These are phyloP conservation scores for Andrena praecox DNA, from an alignment of 2,888 invertebrate genomes.

Conservation along the genomic window DNA sequence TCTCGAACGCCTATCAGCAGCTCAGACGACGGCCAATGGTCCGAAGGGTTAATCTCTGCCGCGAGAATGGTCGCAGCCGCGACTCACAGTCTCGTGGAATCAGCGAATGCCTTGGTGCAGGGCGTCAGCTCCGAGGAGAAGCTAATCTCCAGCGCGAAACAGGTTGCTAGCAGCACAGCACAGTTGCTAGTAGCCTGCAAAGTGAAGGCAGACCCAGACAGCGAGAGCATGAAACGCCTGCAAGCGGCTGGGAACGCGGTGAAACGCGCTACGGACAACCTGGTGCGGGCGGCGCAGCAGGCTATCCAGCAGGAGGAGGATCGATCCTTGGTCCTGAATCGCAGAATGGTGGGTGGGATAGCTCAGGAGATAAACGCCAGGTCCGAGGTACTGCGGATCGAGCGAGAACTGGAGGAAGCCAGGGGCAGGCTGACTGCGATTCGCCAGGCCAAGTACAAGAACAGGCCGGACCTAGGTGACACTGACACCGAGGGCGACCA, in stretches of 20 bases:
- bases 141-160: constrained; percentile 97
- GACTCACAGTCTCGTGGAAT: constrained; percentile 98
- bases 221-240: constrained; percentile 95
- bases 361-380: constrained; percentile 97
- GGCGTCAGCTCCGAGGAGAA: constrained; percentile 97
- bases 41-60: constrained; percentile 97
- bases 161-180: constrained; percentile 98
- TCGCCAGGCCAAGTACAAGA: constrained; percentile 96
- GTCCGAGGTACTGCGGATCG: constrained; percentile 96
- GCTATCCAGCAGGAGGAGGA: constrained; percentile 97
- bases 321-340: constrained; percentile 94
- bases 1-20: constrained; percentile 92
- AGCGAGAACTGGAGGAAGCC: constrained; percentile 97
- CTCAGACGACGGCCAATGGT: constrained; percentile 99
- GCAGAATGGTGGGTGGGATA: constrained; percentile 98
- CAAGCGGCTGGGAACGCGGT: constrained; percentile 98
- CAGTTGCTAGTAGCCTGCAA: constrained; percentile 99
- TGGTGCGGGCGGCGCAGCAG: constrained; percentile 97
- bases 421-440: constrained; percentile 95
- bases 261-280: constrained; percentile 98
- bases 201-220: constrained; percentile 98
- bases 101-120: constrained; percentile 98
- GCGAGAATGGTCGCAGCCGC: constrained; percentile 98
- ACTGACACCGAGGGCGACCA: constrained; percentile 89
- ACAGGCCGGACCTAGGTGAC: constrained; percentile 86